Evolutionary conservation across 2,113 vertebrate genomes (phyloP).

Genomic region (Phrynosoma blainvillii): DNA sequence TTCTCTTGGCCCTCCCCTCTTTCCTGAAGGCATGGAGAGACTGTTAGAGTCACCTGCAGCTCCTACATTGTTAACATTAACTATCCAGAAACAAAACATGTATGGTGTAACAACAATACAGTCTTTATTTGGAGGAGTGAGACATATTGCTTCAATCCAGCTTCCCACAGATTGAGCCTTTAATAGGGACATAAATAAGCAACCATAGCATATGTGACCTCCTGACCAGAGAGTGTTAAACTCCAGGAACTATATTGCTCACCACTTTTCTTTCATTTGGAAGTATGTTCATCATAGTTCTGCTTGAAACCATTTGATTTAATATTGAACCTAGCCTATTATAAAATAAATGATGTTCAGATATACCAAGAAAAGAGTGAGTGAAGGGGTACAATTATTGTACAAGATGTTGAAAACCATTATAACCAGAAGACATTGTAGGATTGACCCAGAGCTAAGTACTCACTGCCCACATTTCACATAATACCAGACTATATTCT

Average conservation of each 20-base stretch:
- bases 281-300: slow-evolving; percentile 66
- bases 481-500: slow-evolving; percentile 47
- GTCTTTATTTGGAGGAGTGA: slow-evolving; percentile 72
- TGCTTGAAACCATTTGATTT: slow-evolving; percentile 75
- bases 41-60: slow-evolving; percentile 52
- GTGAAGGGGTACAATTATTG: slow-evolving; percentile 37
- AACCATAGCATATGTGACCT: slow-evolving; percentile 79
- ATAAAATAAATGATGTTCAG: slow-evolving; percentile 71
- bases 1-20: slow-evolving; percentile 1
- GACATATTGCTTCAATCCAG: slow-evolving; percentile 64
- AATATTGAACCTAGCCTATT: slow-evolving; percentile 69
- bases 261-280: slow-evolving; percentile 71
- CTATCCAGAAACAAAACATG: slow-evolving; percentile 55
- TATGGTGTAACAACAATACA: slow-evolving; percentile 59
- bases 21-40: slow-evolving; percentile 19
- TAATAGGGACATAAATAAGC: slow-evolving; percentile 77
- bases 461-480: slow-evolving; percentile 49
- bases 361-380: slow-evolving; percentile 57
- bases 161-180: slow-evolving; percentile 70
- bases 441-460: slow-evolving; percentile 47
- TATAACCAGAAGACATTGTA: slow-evolving; percentile 49
- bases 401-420: slow-evolving; percentile 53
- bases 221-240: slow-evolving; percentile 76
- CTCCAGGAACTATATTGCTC: slow-evolving; percentile 75
- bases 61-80: slow-evolving; percentile 65